Conservation (phyloP, 2,797 vertebrate genomes). For the Arremon brunneinucha region DNA sequence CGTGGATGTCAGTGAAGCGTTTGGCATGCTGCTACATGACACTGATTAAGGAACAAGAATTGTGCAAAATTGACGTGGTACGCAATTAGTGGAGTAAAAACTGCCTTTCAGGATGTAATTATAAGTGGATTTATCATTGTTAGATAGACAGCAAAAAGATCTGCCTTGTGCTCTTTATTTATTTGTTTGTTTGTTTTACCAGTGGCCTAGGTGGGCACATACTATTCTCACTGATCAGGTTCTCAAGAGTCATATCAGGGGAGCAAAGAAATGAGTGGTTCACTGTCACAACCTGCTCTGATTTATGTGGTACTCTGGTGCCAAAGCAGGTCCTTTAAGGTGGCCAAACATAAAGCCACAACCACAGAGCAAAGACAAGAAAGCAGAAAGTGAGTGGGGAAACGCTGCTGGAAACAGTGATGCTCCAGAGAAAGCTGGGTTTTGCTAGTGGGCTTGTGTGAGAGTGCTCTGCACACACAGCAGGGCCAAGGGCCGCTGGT, state of each 20-base stretch:
- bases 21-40: constrained; percentile 2
- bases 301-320: not conserved
- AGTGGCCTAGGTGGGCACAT: not conserved
- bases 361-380: not conserved
- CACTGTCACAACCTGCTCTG: not conserved
- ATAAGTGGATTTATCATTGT: not conserved
- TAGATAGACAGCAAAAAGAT: not conserved
- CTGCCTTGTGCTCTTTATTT: not conserved
- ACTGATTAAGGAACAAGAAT: constrained; percentile 35
- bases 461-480: not conserved
- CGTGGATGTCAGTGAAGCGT: not conserved
- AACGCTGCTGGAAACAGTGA: accelerated
- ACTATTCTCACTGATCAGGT: not conserved
- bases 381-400: not conserved
- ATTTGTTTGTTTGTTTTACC: not conserved
- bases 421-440: not conserved
- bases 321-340: not conserved
- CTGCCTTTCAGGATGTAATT: constrained; percentile 19
- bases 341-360: not conserved
- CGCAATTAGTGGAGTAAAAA: constrained; percentile 6
- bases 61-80: not conserved
- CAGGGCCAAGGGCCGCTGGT: accelerated
- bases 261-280: not conserved
- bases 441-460: not conserved
- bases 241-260: not conserved